Evolutionary conservation across 1,140 invertebrate genomes (phyloP), one percentile per base, ranked within the genome.

Genomic region (Formica exsecta): DNA sequence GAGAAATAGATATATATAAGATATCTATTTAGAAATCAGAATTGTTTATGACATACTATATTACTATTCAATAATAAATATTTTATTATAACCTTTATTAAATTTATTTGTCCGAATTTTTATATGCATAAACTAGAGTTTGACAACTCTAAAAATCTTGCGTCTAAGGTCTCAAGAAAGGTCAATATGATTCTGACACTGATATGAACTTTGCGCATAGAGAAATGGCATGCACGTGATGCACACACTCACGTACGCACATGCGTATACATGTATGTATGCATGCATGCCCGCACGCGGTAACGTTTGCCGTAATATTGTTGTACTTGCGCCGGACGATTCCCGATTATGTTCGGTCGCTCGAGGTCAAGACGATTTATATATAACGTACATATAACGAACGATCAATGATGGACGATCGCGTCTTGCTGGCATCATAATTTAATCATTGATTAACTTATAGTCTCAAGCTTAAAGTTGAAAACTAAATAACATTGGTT

Each of bases 391-490:
- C 25, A 11, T 76, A 16, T 16, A 36, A 44, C 9, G 41, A 44
- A 11, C 41, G 41, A 76, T 76, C 74, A 59, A 76, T 76, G 38
- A 41, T 36, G 74, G n/a, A n/a, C 22, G 22, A 36, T 59, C 38
- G 71, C n/a, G 41, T 5, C 51, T 19, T 48, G 25, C 44, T 57
- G n/a, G 22, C 16, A n/a, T 32, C 32, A 32, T 2, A 32, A 32
- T 32, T 32, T 32, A 32, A 32, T 32, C 3, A 3, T 32, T 32
- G 32, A 3, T 32, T 32, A 32, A 1, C 25, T 29, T 29, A 29
- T 22, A 32, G 29, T 32, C 3, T 32, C 0, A 32, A 32, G 32
- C 1, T 4, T 32, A 32, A 32, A 32, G 32, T 3, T 4, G 3
- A 32, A 3, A 32, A 4, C 32, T 4, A 32, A 32, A 32, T 32